A percentile compares a stretch with the other conserved stretches of the same genome.
phyloP scores from a whole-genome alignment of 2,888 invertebrate species.

The Drosophila melanosoma region DNA sequence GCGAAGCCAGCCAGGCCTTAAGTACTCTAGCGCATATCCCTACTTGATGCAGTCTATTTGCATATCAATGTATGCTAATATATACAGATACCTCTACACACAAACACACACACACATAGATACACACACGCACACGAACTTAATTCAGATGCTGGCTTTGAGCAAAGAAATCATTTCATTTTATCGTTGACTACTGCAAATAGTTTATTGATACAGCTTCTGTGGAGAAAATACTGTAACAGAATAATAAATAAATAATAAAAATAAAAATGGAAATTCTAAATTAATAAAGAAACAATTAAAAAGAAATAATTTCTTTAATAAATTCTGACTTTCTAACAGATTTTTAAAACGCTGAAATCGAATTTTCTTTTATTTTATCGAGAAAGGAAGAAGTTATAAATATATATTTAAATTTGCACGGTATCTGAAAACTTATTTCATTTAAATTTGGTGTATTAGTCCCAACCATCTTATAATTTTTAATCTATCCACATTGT shows the following conservation, averaged over 20 bases:
- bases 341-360: neutral
- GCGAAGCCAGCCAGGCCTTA: neutral
- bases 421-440: neutral
- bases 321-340: neutral
- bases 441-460: neutral
- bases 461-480: neutral
- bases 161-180: neutral
- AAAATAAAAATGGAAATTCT: neutral
- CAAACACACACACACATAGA: neutral
- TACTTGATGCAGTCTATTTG: neutral
- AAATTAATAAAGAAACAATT: neutral
- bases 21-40: neutral
- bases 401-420: neutral
- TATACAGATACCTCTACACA: neutral
- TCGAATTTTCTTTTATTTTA: neutral
- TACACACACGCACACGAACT: neutral
- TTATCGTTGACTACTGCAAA: neutral
- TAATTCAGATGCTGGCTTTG: constrained; percentile 1
- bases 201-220: neutral
- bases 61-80: constrained; percentile 8
- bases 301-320: neutral
- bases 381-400: neutral
- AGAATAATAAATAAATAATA: neutral
- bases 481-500: neutral
- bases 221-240: neutral